phyloP scores from a whole-genome alignment of 2,113 vertebrate species.

The Ramphastos sulfuratus region DNA sequence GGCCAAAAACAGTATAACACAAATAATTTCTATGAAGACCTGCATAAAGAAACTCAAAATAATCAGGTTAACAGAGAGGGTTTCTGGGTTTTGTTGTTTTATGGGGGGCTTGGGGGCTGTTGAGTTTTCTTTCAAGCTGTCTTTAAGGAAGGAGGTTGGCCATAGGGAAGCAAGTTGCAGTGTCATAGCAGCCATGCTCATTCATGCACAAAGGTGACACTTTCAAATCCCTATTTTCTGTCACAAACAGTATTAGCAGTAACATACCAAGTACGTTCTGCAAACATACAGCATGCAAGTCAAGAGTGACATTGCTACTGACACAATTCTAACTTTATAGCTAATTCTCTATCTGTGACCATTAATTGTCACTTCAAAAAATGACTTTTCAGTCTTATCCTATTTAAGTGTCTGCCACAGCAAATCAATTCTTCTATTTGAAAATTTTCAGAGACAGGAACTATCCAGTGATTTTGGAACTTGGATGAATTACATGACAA shows the following conservation, averaged over 20 bases:
- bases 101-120: neutral
- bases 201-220: neutral
- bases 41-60: neutral
- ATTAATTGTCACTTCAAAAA: neutral
- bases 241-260: neutral
- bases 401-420: neutral
- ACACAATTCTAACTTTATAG: neutral
- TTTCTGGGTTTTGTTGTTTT: neutral
- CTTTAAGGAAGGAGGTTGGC: neutral
- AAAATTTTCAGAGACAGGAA: neutral
- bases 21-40: neutral
- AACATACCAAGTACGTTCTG: neutral
- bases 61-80: neutral
- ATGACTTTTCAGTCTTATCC: neutral
- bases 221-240: neutral
- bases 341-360: neutral
- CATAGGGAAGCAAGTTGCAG: neutral
- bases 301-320: neutral
- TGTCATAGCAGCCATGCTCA: neutral
- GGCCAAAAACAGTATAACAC: neutral
- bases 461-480: neutral
- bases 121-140: neutral
- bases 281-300: neutral
- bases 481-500: neutral
- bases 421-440: neutral